A percentile compares a stretch with the other conserved stretches of the same genome.
Conservation (phyloP, 2,113 vertebrate species). For the Galeopterus variegatus region DNA sequence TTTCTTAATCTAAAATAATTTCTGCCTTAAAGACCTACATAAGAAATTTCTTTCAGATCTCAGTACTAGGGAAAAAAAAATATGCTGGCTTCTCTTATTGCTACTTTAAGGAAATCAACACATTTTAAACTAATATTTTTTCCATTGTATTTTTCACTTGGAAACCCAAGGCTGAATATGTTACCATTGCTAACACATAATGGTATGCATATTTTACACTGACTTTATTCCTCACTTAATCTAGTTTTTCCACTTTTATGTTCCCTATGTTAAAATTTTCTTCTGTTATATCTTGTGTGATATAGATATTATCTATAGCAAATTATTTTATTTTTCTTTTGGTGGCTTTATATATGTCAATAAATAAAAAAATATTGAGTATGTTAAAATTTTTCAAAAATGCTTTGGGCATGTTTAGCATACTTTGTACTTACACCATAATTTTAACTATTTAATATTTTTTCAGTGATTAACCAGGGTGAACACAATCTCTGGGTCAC, state of each 20-base stretch:
- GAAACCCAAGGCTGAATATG: background rate
- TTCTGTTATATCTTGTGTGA: background rate
- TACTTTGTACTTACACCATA: background rate
- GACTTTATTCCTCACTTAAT: background rate
- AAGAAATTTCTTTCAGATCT: background rate
- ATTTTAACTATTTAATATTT: background rate
- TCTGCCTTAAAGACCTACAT: background rate
- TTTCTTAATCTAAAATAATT: constrained; percentile 44
- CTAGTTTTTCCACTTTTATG: background rate
- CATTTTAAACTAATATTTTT: background rate
- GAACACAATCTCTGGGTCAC: background rate
- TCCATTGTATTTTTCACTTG: background rate
- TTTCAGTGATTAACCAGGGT: background rate
- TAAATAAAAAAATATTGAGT: background rate
- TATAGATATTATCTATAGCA: background rate
- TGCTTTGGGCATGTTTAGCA: background rate
- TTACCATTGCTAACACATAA: background rate
- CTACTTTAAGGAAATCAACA: background rate
- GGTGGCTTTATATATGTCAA: background rate
- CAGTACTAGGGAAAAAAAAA: background rate
- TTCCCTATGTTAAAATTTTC: background rate
- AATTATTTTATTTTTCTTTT: background rate
- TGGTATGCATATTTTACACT: background rate
- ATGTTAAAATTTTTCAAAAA: background rate
- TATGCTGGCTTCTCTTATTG: background rate